These are phyloP conservation scores for Apostichopus leukothele DNA, from an alignment of 53 echinoderm and acorn worm genomes.

Conservation along the genomic window DNA sequence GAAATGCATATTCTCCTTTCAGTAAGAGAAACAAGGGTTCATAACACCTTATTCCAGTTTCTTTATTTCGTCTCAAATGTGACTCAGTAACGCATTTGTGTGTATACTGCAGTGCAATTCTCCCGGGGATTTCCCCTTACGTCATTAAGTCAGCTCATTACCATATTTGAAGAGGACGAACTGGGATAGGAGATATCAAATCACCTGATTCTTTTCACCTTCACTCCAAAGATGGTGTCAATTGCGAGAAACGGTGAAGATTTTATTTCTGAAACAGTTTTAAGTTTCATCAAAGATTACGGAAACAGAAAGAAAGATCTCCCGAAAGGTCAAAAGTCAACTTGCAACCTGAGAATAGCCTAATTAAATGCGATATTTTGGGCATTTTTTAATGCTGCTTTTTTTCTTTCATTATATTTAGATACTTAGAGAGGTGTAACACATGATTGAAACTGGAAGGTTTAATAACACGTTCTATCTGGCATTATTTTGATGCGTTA, in stretches of 20 bases:
- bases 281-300: background rate
- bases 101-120: background rate
- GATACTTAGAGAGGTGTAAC: too few species aligned
- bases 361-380: background rate
- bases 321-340: background rate
- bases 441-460: too few species aligned
- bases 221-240: background rate
- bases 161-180: constrained; percentile 20
- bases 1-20: too few species aligned
- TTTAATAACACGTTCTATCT: too few species aligned
- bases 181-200: background rate
- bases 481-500: too few species aligned
- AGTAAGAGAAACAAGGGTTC: too few species aligned
- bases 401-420: too few species aligned
- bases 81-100: background rate
- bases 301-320: background rate
- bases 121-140: constrained; percentile 1
- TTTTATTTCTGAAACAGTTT: background rate
- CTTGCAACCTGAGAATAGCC: background rate
- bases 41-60: too few species aligned
- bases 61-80: too few species aligned
- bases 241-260: background rate
- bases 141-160: constrained; percentile 27
- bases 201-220: background rate
- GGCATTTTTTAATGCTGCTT: background rate